Evolutionary conservation across 2,113 vertebrate genomes (phyloP).

Genomic region (Cardinalis cardinalis): DNA sequence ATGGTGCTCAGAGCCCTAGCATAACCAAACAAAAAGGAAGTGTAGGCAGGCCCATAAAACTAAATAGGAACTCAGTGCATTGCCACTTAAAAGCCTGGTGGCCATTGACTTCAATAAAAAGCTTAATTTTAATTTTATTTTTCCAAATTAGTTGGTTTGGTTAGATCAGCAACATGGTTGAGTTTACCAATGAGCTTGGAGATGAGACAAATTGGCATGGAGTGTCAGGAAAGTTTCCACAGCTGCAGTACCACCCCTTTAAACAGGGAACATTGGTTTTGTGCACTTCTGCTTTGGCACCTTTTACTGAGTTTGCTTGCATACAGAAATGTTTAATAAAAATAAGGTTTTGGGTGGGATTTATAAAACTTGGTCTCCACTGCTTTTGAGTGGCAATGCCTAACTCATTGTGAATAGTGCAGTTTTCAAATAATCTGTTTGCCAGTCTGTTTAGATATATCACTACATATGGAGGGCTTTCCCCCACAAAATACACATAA

Average conservation of each 20-base stretch:
- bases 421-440: slow-evolving; percentile 6
- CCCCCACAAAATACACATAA: background rate
- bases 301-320: background rate
- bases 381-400: background rate
- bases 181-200: background rate
- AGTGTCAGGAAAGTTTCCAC: background rate
- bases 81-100: background rate
- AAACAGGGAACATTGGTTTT: background rate
- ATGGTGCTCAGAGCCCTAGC: slow-evolving; percentile 40
- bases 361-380: background rate
- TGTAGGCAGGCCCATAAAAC: slow-evolving; percentile 58
- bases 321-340: background rate
- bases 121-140: background rate
- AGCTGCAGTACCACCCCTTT: background rate
- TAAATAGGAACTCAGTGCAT: slow-evolving; percentile 24
- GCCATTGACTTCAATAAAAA: background rate
- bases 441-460: background rate
- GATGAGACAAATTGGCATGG: background rate
- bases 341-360: background rate
- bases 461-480: background rate
- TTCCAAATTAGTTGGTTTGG: background rate
- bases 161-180: background rate
- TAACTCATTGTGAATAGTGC: background rate
- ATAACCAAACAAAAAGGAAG: slow-evolving; percentile 62
- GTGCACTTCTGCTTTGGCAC: background rate